phyloP scores from a whole-genome alignment of 2,113 vertebrate species.

The human region GRCh38 chr18:29322501-29323000 shows the following conservation, averaged over 20 bases:
- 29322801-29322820: not conserved
- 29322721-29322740: constrained; percentile 31
- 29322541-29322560: not conserved
- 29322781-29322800: constrained; percentile 55
- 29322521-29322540: not conserved
- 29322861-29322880: constrained; percentile 32
- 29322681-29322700: not conserved
- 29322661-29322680: not conserved
- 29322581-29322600: constrained; percentile 39
- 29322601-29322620: constrained; percentile 54
- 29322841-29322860: not conserved
- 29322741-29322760: not conserved
- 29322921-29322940: not conserved
- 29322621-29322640: constrained; percentile 50
- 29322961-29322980: not conserved
- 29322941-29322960: not conserved
- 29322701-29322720: not conserved
- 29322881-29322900: not conserved
- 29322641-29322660: not conserved
- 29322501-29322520: not conserved
- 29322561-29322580: not conserved
- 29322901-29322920: not conserved
- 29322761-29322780: constrained; percentile 31
- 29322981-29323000: not conserved
- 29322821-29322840: not conserved